Evolutionary conservation across 1,140 invertebrate genomes (phyloP), one percentile per base, ranked within the genome.

Genomic region (Rhizoglyphus robini): DNA sequence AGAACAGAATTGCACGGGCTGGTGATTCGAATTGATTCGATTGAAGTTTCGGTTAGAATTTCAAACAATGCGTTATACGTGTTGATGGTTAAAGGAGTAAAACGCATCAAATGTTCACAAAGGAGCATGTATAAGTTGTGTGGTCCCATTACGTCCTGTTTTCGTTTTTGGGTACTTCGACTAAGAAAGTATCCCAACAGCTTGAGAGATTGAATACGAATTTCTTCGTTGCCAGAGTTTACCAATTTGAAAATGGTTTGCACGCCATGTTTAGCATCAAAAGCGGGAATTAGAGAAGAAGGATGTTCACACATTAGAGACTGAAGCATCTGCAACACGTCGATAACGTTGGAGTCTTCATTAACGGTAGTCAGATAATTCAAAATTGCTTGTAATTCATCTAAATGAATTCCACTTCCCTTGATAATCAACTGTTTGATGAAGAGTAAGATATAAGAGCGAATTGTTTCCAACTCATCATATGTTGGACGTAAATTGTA

Each of bases 51-150:
- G 13, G 59, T 54, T 11, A 68, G 60, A 11, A 68, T 66, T 80
- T 99, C 96, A 79, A 96, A 98, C n/a, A 99, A 83, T 66, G 94
- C 93, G 80, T 98, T 97, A 80, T 99, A 99, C 11, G 90, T 95
- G 41, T 63, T 41, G 11, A 68, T 38, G 2, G 57, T 34, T 25
- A 68, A 25, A 27, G 68, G 68, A 25, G 58, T 68, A 36, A 62
- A 68, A 11, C 36, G 31, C 66, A 95, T 80, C 63, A 99, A 79
- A 67, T 93, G 81, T 75, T 97, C 95, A 2, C 92, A 88, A 63
- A 99, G 79, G 66, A 99, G 76, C 20, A 94, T 96, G 78, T 98
- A 98, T 69, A 99, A 81, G 81, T 99, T 99, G 77, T 96, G 86
- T 3, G 94, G 92, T 71, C 88, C 92, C 91, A 99, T 96, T 15